Base-by-base conservation (phyloP, 2,888 invertebrate genomes). In the Ophion slaviceki region DNA sequence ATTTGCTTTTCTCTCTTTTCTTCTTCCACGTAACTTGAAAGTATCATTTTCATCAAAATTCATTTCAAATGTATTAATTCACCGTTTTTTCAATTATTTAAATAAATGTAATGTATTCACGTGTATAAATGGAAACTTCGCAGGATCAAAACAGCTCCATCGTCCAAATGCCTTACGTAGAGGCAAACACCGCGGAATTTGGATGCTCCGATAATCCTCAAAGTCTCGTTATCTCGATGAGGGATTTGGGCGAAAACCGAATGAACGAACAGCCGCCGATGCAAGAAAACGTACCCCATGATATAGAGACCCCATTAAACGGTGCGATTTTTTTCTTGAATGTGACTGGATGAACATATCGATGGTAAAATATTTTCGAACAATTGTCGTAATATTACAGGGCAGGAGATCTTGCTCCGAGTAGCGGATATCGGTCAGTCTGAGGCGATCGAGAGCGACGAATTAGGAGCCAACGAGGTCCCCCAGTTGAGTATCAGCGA, bases 401-500 rank as follows among this genome's bases (percentile, higher is more conserved):
- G 78, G 2, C 84, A 85, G 66, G 85, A 87, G 61, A 85, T 84
- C 59, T 45, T 87, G 7, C 85, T 86, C 47, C 87, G 80, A 81
- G 82, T 85, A 1, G 57, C 87, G n/a, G 85, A 82, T 17, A 84
- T 86, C 32, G 79, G 83, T n/a, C 76, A 86, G 45, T 8, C 77
- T 24, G 75, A 68, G 47, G 75, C 78, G 62, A 71, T 70, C 10
- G 59, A 24, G 32, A 59, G 17, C 24, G 3, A 7, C 10, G 83
- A 88, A 68, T 75, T 87, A 57, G 71, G 82, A 28, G 64, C 88
- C n/a, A 82, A 76, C n/a, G 85, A 87, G 53, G 87, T 89, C 10
- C 88, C 89, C 4, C 90, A 88, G 62, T 80, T 90, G 17, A 88
- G 87, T 71, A 90, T 89, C 40, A 87, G 85, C 80, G 90, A 90